Evolutionary conservation across 2,888 invertebrate species (phyloP).

Genomic region (Ophion slaviceki): DNA sequence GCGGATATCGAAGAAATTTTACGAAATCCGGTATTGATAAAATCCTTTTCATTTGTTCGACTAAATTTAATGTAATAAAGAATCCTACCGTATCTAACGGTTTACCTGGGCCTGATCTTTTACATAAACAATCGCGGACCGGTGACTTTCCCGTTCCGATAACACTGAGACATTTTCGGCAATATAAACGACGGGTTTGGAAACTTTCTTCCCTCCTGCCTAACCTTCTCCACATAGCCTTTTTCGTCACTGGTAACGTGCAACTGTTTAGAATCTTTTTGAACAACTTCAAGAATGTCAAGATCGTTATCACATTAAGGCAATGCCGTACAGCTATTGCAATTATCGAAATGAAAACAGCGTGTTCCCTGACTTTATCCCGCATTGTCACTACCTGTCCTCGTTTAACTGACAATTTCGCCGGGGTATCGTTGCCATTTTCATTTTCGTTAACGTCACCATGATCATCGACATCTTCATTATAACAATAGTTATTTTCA

Average conservation of each 20-base stretch:
- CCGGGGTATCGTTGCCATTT: too few relatives aligned
- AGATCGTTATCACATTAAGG: background rate
- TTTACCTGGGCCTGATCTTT: background rate
- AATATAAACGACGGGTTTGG: background rate
- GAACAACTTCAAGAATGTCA: background rate
- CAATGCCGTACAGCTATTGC: background rate
- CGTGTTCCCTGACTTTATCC: background rate
- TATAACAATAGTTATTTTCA: background rate
- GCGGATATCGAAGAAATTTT: constrained; percentile 3
- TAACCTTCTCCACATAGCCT: background rate
- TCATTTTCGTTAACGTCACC: too few relatives aligned
- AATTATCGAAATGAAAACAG: background rate
- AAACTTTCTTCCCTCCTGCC: background rate
- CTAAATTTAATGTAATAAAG: constrained; percentile 18
- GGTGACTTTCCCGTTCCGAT: background rate
- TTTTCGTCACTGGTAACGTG: background rate
- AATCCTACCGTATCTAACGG: constrained; percentile 12
- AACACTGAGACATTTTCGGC: background rate
- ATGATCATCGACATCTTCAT: too few relatives aligned
- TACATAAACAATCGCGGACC: too few relatives aligned
- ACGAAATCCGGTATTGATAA: constrained; percentile 10
- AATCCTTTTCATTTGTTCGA: background rate
- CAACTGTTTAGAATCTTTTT: background rate
- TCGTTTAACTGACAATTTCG: too few relatives aligned
- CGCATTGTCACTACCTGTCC: too few relatives aligned